These are phyloP conservation scores for Caenorhabditis sinica DNA, from an alignment of 2,888 invertebrate genomes.

Conservation along the genomic window DNA sequence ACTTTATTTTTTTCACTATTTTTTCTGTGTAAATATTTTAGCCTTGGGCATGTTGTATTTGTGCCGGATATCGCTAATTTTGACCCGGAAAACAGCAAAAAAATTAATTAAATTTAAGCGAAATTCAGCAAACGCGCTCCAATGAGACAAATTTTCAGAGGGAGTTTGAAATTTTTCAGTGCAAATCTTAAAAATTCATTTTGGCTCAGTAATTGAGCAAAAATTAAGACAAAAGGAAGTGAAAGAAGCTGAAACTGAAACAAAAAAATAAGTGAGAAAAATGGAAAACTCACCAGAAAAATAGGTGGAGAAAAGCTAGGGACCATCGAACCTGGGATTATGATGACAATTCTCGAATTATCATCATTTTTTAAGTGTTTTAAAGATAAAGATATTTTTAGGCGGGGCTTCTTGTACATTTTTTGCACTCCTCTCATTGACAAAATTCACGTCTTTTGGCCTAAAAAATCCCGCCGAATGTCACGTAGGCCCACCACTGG, in stretches of 20 bases:
- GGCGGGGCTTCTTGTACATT: conserved; percentile 13
- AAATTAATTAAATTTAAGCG: conserved; percentile 1
- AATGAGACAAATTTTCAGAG: not conserved
- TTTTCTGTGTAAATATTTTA: not conserved
- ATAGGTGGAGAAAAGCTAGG: not conserved
- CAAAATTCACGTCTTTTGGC: conserved; percentile 7
- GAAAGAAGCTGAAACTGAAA: not conserved
- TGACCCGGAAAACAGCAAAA: not conserved
- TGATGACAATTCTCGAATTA: conserved; percentile 7
- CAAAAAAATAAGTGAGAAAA: not conserved
- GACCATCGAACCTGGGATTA: conserved; percentile 7
- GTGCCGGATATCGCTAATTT: not conserved
- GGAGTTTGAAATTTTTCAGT: conserved; percentile 2
- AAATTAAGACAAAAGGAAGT: not conserved
- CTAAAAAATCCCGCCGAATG: conserved; percentile 22
- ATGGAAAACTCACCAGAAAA: not conserved
- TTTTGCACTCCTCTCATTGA: not conserved
- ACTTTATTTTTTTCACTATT: not conserved
- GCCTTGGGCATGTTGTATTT: not conserved
- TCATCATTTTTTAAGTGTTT: conserved; percentile 41
- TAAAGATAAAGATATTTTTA: conserved; percentile 17
- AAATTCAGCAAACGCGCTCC: conserved; percentile 12
- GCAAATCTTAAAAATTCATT: not conserved
- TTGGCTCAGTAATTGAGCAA: not conserved
- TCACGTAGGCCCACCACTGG: conserved; percentile 47